These are phyloP conservation scores for Jordanella pulchra DNA, from an alignment of 2,797 vertebrate genomes.

Conservation along the genomic window DNA sequence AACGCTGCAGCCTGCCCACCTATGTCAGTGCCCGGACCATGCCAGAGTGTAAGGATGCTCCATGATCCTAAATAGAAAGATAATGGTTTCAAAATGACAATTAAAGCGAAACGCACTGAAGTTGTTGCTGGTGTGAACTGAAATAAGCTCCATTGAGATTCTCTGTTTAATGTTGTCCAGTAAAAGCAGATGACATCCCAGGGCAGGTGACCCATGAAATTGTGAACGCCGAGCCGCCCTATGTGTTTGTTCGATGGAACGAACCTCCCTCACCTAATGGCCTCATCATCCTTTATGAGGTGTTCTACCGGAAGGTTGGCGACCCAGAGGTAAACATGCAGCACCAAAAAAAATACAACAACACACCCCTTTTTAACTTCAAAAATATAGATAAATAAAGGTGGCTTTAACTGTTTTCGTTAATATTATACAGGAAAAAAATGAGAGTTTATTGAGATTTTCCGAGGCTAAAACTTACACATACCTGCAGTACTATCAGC, in stretches of 20 bases:
- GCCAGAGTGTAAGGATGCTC: slow-evolving; percentile 85
- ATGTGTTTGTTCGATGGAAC: slow-evolving; percentile 89
- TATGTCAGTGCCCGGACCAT: slow-evolving; percentile 93
- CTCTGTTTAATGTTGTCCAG: slow-evolving; percentile 63
- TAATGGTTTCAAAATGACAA: background rate
- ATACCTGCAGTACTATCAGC: too few relatives aligned
- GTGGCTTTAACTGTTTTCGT: slow-evolving; percentile 15
- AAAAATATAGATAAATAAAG: too few relatives aligned
- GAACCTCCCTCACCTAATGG: slow-evolving; percentile 91
- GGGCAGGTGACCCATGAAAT: slow-evolving; percentile 86
- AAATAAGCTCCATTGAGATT: background rate
- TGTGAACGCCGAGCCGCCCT: slow-evolving; percentile 78
- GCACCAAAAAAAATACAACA: background rate
- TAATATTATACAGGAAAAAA: slow-evolving; percentile 25
- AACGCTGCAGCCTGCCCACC: slow-evolving; percentile 88
- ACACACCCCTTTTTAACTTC: background rate
- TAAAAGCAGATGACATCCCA: slow-evolving; percentile 90
- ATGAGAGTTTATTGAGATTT: slow-evolving; percentile 36
- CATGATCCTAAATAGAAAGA: background rate
- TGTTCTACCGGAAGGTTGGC: slow-evolving; percentile 88
- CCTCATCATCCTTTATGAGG: slow-evolving; percentile 94
- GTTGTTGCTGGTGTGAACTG: background rate
- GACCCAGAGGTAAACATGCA: slow-evolving; percentile 86
- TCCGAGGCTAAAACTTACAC: too few relatives aligned
- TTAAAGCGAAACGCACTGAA: background rate